phyloP scores from a whole-genome alignment of 2,888 invertebrate species.

The Campaea margaritaria region DNA sequence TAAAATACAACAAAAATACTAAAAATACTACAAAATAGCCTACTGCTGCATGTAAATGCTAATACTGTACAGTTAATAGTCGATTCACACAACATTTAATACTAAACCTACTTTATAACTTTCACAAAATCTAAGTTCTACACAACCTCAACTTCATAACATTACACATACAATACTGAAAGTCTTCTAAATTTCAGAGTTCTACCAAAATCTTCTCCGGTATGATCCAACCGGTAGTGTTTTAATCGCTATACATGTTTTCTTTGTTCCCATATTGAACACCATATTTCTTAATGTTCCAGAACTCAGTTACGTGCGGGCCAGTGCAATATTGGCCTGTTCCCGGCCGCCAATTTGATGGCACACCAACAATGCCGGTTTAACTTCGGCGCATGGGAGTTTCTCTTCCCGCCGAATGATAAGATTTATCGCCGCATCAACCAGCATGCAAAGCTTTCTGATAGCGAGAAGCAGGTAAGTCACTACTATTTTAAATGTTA shows the following conservation, averaged over 20 bases:
- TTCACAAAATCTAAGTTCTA: neutral
- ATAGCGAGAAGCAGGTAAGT: slow-evolving; percentile 87
- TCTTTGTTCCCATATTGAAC: no score
- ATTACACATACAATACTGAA: no score
- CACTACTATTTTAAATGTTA: no score
- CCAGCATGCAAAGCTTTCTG: slow-evolving; percentile 89
- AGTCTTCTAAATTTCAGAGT: no score
- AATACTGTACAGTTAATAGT: neutral
- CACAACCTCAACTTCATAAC: no score
- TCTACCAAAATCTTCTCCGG: no score
- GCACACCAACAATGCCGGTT: slow-evolving; percentile 97
- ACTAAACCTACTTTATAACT: neutral
- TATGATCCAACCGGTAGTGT: no score
- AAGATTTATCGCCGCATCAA: slow-evolving; percentile 90
- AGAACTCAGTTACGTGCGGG: no score
- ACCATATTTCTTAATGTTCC: no score
- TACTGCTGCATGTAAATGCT: no score
- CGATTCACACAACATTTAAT: neutral
- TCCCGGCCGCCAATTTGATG: slow-evolving; percentile 98
- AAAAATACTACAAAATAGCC: no score
- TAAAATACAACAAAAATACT: neutral
- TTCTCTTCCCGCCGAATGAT: slow-evolving; percentile 90
- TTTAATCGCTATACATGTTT: no score
- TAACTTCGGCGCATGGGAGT: slow-evolving; percentile 94
- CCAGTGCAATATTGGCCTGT: slow-evolving; percentile 91